Evolutionary conservation across 2,797 vertebrate genomes (phyloP).

Genomic region (Diglossa cyanea): DNA sequence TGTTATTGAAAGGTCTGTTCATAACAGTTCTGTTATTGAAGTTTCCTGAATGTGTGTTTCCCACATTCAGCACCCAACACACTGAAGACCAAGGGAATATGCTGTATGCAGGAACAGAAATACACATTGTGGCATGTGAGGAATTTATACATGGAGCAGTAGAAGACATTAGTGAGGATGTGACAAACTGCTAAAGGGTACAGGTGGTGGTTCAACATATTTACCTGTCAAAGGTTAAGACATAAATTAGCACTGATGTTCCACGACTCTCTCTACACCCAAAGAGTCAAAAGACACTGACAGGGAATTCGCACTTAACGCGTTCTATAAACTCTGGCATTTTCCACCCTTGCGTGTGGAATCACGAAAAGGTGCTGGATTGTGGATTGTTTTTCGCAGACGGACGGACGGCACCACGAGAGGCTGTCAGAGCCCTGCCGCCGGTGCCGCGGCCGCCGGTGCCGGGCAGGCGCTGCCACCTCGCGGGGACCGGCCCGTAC

Average conservation of each 20-base stretch:
- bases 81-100: neutral
- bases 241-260: rapidly evolving
- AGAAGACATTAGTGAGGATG: neutral
- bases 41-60: neutral
- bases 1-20: neutral
- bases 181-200: rapidly evolving
- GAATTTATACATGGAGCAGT: rapidly evolving
- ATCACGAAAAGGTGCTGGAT: rapidly evolving
- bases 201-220: rapidly evolving
- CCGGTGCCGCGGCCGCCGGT: rapidly evolving
- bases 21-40: rapidly evolving
- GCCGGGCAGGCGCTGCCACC: neutral
- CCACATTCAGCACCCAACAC: neutral
- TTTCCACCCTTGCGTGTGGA: rapidly evolving
- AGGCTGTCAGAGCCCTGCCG: rapidly evolving
- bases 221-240: neutral
- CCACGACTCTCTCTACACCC: neutral
- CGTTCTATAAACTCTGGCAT: rapidly evolving
- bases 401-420: rapidly evolving
- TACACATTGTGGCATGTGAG: neutral
- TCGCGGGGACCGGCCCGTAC: neutral
- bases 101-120: neutral
- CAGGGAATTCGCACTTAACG: rapidly evolving
- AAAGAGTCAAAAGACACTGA: rapidly evolving
- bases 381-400: too few species aligned